phyloP scores from a whole-genome alignment of 2,888 invertebrate species.

The Sinopyrophorus schimmeli region DNA sequence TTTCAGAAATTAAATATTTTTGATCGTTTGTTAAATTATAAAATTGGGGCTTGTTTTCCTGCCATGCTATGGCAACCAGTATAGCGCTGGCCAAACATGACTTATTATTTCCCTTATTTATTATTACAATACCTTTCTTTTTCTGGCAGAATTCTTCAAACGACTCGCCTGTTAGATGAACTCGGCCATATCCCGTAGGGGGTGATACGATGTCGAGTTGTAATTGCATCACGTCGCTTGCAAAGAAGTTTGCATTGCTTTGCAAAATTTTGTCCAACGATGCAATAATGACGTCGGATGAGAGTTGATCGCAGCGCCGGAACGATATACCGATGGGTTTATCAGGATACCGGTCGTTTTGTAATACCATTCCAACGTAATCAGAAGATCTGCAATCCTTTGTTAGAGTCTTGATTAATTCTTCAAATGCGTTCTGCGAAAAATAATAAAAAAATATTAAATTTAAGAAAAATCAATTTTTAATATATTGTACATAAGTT shows the following conservation, averaged over 20 bases:
- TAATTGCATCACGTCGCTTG: not conserved
- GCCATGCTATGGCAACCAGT: not conserved
- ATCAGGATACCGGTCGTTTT: not conserved
- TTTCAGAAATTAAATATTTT: too few species aligned
- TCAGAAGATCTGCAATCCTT: not conserved
- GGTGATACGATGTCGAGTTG: not conserved
- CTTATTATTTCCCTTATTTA: not conserved
- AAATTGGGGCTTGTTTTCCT: too few species aligned
- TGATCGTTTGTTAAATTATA: too few species aligned
- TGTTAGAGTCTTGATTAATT: not conserved
- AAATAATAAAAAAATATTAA: too few species aligned
- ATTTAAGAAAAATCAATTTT: too few species aligned
- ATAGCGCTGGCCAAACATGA: not conserved
- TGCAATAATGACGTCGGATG: too few species aligned
- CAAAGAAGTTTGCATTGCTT: too few species aligned
- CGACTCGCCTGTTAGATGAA: not conserved
- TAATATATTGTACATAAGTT: too few species aligned
- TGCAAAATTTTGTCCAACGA: too few species aligned
- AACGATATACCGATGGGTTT: slow-evolving; percentile 2
- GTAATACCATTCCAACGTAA: not conserved
- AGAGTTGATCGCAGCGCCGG: slow-evolving; percentile 3
- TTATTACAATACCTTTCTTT: not conserved
- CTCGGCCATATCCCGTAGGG: not conserved
- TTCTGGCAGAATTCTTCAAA: not conserved
- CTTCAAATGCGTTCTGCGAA: slow-evolving; percentile 1